These are phyloP conservation scores for Anoplophora glabripennis DNA, from an alignment of 1,140 invertebrate species.

Conservation along the genomic window DNA sequence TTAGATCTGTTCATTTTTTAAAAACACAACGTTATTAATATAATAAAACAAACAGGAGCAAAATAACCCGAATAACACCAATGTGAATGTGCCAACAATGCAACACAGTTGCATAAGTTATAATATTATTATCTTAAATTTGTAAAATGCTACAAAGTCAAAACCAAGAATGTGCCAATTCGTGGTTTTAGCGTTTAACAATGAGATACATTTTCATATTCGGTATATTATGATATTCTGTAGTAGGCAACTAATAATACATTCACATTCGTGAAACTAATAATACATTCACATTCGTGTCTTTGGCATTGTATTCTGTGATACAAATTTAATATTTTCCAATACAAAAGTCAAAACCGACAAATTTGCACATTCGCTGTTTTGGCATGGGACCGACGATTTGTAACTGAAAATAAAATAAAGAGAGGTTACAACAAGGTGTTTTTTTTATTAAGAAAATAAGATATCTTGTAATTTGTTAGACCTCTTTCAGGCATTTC, in stretches of 20 bases:
- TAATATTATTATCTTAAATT: too few relatives aligned
- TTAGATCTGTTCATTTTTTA: slow-evolving; percentile 1
- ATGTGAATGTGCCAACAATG: not conserved
- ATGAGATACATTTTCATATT: slow-evolving; percentile 1
- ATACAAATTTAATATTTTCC: slow-evolving; percentile 5
- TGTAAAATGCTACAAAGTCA: slow-evolving; percentile 4
- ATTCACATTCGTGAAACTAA: too few relatives aligned
- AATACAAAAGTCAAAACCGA: slow-evolving; percentile 1
- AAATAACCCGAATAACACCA: not conserved
- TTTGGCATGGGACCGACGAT: slow-evolving; percentile 5
- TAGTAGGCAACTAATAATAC: slow-evolving; percentile 7
- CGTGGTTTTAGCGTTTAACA: slow-evolving; percentile 4
- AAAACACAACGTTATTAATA: not conserved
- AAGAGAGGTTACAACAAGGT: too few relatives aligned
- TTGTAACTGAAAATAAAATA: too few relatives aligned
- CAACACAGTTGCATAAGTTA: too few relatives aligned
- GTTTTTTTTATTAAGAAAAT: too few relatives aligned
- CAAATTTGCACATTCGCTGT: slow-evolving; percentile 8
- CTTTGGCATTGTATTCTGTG: slow-evolving; percentile 5
- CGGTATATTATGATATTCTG: slow-evolving; percentile 1
- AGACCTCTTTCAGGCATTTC: too few relatives aligned
- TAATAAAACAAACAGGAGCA: slow-evolving; percentile 1
- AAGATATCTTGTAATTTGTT: too few relatives aligned
- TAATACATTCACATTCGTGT: slow-evolving; percentile 1
- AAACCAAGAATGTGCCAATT: slow-evolving; percentile 8